phyloP scores from a whole-genome alignment of 92 coral and sea anemone species.

The Epizoanthus scotinus region DNA sequence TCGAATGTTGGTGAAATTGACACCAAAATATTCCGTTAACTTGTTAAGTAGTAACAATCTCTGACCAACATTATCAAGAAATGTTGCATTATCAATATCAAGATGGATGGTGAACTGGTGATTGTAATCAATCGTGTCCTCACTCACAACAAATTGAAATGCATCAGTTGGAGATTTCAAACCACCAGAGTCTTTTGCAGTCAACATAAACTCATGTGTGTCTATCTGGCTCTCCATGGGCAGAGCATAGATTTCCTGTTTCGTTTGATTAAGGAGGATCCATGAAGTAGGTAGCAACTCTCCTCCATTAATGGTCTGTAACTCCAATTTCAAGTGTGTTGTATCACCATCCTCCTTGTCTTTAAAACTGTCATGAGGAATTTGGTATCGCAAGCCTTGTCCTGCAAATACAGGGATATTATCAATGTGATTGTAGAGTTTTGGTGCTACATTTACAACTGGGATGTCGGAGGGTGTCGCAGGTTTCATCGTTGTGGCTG shows the following conservation, averaged over 20 bases:
- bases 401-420: conserved; percentile 53
- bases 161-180: conserved; percentile 60
- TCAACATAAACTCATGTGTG: conserved; percentile 67
- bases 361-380: conserved; percentile 66
- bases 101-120: conserved; percentile 70
- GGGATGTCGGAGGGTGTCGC: not conserved
- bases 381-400: conserved; percentile 51
- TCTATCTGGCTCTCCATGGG: conserved; percentile 50
- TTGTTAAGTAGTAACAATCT: conserved; percentile 68
- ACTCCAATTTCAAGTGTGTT: conserved; percentile 54
- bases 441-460: conserved; percentile 53
- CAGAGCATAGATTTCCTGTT: conserved; percentile 78
- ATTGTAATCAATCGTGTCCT: conserved; percentile 57
- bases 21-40: conserved; percentile 66
- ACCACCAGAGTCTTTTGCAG: conserved; percentile 71
- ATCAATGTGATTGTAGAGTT: conserved; percentile 28
- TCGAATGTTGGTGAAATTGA: conserved; percentile 69
- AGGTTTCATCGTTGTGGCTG: conserved; percentile 48
- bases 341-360: conserved; percentile 85
- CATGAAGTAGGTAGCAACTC: conserved; percentile 64
- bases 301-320: conserved; percentile 52
- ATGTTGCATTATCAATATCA: conserved; percentile 66
- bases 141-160: conserved; percentile 62
- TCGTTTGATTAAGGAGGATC: conserved; percentile 60
- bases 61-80: conserved; percentile 69